Base-by-base conservation (phyloP, 1,140 invertebrate species). In the Nymphalis io region DNA sequence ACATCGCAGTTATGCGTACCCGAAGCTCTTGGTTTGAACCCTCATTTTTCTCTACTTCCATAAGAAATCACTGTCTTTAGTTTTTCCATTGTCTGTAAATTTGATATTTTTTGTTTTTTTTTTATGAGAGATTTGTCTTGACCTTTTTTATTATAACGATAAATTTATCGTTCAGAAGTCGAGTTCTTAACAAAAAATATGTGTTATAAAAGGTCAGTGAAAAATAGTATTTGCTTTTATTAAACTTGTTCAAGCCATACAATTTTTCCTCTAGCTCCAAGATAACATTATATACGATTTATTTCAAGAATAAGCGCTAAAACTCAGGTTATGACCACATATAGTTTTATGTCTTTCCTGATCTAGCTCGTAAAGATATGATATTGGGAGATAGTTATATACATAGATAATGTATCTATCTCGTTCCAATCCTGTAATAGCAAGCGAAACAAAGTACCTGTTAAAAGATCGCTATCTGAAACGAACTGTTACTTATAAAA, bases 1-100 rank as follows among this genome's bases (percentile, higher is more conserved):
- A 78, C 76, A 75, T 78, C 76, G 65, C 80, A 72, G 72, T 80
- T 79, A 74, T 75, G 65, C 77, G 81, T 68, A 60, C 61, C 27
- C 70, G 72, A 73, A 68, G 66, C 53, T 55, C 44, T 73, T 40
- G 64, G 74, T 76, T 73, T 51, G 60, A 60, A 57, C 62, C 74
- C 42, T 58, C 77, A 75, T 82, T 83, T 79, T 81, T 83, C 81
- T 51, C 27, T 20, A 79, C 74, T 76, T 61, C 57, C 55, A 64
- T 76, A 82, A 74, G 58, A 64, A 64, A 64, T 63, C 61, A 63
- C 61, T 38, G 44, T 16, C 44, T 23, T 53, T 27, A n/a, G n/a
- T 16, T 16, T 44, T 38, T 21, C 44, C 46, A 62, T 51, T 62
- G 60, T 27, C 48, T 62, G 10, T 16, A n/a, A 61, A 61, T 62